Conservation (phyloP, 2,888 invertebrate species). For the Cataglyphis cursor region DNA sequence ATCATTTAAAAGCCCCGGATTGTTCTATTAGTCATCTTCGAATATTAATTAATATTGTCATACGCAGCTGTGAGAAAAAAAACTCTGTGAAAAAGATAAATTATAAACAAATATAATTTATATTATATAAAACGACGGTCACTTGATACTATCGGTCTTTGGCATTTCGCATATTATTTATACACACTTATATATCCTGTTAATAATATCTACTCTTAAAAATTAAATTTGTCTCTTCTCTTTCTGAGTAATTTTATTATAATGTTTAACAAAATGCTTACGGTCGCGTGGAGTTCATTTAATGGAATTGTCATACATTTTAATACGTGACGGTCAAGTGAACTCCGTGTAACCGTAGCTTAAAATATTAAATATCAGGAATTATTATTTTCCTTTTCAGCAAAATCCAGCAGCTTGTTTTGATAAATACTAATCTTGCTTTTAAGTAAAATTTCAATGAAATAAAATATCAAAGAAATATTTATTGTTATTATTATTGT, state of each 20-base stretch:
- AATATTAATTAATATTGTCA: background rate
- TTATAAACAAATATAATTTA: background rate
- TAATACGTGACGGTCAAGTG: background rate
- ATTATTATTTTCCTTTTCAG: background rate
- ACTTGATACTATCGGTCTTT: too few species aligned
- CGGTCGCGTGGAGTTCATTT: background rate
- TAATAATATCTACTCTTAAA: background rate
- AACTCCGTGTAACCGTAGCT: background rate
- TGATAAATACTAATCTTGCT: background rate
- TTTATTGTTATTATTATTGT: background rate
- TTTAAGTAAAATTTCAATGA: background rate
- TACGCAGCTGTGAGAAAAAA: background rate
- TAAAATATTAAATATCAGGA: background rate
- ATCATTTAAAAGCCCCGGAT: background rate
- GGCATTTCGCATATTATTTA: too few species aligned
- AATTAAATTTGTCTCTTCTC: background rate
- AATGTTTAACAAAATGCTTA: background rate
- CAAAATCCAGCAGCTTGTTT: background rate
- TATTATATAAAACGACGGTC: background rate
- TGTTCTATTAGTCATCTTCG: background rate
- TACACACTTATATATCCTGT: too few species aligned
- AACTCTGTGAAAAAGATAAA: background rate
- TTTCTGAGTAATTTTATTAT: background rate
- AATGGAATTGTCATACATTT: background rate
- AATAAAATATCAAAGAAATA: background rate